Percentiles rank a stretch among this genome's conserved stretches.
Conservation (phyloP, 2,888 invertebrate species). For the Ctenicera cuprea region DNA sequence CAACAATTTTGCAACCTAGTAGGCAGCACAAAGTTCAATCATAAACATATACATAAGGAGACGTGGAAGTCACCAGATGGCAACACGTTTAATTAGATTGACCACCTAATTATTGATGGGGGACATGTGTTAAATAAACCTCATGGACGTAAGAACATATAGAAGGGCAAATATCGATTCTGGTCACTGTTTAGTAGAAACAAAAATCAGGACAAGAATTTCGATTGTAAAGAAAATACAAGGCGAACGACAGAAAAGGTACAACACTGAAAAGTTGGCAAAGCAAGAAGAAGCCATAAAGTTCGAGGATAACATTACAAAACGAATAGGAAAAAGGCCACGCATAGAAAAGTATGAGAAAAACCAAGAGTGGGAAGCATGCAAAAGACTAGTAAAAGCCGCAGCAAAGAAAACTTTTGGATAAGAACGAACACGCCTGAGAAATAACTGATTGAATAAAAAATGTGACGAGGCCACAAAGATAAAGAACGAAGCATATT, state of each 20-base stretch:
- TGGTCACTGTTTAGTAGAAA: background rate
- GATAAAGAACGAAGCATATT: background rate
- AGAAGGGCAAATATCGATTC: background rate
- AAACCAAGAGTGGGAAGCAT: conserved; percentile 1
- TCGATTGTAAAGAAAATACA: background rate
- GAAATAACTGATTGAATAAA: background rate
- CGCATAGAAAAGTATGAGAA: background rate
- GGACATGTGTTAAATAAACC: background rate
- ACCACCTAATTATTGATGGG: background rate
- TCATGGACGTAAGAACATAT: conserved; percentile 4
- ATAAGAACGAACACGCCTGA: background rate
- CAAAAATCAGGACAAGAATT: background rate
- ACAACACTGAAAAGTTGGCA: background rate
- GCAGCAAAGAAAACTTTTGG: background rate
- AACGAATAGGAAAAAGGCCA: background rate
- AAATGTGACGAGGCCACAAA: background rate
- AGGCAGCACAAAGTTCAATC: background rate
- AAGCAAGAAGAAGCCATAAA: conserved; percentile 1
- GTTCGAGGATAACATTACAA: background rate
- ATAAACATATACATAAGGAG: background rate
- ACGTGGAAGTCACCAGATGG: background rate
- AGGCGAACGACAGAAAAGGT: background rate
- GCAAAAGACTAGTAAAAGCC: background rate
- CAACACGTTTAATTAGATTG: background rate
- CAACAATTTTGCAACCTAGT: background rate